phyloP scores from a whole-genome alignment of 2,113 vertebrate species.

The Hydrochoerus hydrochaeris region DNA sequence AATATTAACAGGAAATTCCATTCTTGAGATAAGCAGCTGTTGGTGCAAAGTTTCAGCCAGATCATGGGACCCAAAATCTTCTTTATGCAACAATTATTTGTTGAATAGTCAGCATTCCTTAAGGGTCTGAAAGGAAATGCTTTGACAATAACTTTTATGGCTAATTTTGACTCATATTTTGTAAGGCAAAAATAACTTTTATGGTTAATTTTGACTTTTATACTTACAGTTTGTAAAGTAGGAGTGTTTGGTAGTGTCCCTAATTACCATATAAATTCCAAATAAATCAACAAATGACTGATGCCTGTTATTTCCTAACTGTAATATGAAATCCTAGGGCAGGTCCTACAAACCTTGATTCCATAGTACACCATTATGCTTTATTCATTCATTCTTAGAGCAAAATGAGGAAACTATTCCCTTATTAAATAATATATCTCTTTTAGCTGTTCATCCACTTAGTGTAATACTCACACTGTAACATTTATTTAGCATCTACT shows the following conservation, averaged over 20 bases:
- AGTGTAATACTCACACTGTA: background rate
- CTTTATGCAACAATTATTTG: constrained; percentile 77
- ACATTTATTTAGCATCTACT: background rate
- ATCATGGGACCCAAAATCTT: constrained; percentile 79
- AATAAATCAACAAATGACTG: constrained; percentile 41
- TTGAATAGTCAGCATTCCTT: constrained; percentile 88
- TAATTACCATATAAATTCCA: constrained; percentile 75
- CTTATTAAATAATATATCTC: background rate
- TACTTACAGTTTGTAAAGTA: constrained; percentile 71
- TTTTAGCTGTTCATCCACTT: background rate
- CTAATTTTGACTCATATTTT: constrained; percentile 79
- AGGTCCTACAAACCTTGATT: background rate
- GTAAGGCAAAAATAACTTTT: constrained; percentile 73
- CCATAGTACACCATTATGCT: too few species aligned
- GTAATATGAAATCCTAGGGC: background rate
- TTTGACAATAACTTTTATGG: constrained; percentile 83
- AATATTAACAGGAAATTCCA: constrained; percentile 89
- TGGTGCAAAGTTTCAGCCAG: constrained; percentile 82
- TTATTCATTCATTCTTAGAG: background rate
- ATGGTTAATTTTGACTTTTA: constrained; percentile 74
- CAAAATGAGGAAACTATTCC: background rate
- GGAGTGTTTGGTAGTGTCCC: constrained; percentile 69
- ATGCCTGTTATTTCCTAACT: background rate
- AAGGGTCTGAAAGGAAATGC: constrained; percentile 84
- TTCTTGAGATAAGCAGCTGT: constrained; percentile 88